Conservation (phyloP, 2,797 vertebrate species). For the Clarias laeviceps region DNA sequence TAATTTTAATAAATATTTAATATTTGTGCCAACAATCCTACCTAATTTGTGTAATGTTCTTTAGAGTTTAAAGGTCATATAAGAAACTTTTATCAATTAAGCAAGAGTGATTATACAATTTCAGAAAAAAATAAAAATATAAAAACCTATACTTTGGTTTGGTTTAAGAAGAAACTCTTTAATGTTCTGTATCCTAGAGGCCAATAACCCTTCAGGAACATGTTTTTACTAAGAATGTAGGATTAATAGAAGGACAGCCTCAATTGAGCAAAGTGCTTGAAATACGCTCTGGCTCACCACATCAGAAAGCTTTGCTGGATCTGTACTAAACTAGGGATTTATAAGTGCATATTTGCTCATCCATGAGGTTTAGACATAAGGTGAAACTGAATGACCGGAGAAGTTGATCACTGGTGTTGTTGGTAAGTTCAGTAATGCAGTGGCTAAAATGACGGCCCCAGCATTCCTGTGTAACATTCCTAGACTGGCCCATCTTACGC, state of each 20-base stretch:
- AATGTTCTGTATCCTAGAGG: neutral
- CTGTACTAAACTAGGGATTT: neutral
- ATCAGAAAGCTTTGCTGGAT: neutral
- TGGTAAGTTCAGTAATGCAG: conserved; percentile 20
- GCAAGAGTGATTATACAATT: neutral
- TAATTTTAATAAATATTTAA: neutral
- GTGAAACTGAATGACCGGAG: neutral
- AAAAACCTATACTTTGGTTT: neutral
- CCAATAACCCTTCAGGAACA: neutral
- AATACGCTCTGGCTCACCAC: neutral
- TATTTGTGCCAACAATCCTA: neutral
- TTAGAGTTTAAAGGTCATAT: neutral
- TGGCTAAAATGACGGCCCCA: conserved; percentile 43
- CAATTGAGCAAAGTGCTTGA: neutral
- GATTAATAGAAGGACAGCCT: neutral
- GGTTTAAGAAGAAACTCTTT: neutral
- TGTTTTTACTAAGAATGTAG: neutral
- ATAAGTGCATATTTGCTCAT: neutral
- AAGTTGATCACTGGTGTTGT: conserved; percentile 41
- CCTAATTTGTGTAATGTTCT: neutral
- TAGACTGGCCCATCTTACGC: conserved; percentile 57
- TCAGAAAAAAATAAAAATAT: neutral
- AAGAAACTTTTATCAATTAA: neutral
- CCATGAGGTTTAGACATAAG: neutral
- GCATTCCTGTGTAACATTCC: conserved; percentile 52